Conservation (phyloP, 2,113 vertebrate genomes). For the Amblyopsis rosae region DNA sequence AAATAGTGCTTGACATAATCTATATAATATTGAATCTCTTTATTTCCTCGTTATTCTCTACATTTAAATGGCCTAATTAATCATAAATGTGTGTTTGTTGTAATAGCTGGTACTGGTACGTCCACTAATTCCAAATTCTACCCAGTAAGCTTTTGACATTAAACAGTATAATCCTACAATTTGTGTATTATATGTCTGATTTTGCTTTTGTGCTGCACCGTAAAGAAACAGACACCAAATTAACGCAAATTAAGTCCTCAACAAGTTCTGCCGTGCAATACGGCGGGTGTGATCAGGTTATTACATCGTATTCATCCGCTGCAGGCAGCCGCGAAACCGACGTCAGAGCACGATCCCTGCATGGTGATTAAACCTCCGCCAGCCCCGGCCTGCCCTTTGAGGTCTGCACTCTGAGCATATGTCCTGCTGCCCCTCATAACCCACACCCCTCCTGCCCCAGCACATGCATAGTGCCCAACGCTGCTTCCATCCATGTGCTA, state of each 20-base stretch:
- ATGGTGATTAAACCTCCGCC: conserved; percentile 36
- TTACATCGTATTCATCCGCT: not conserved
- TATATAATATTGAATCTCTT: not conserved
- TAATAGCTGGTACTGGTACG: not conserved
- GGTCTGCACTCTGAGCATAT: conserved; percentile 43
- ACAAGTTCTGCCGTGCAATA: conserved; percentile 6
- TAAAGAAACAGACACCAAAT: conserved; percentile 22
- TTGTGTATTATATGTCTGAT: not conserved
- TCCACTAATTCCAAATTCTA: not conserved
- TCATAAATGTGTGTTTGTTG: not conserved
- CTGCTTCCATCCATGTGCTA: conserved; percentile 40
- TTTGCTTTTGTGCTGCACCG: not conserved
- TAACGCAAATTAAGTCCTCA: conserved; percentile 9
- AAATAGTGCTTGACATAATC: not conserved
- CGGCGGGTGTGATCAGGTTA: not conserved
- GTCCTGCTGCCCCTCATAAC: conserved; percentile 36
- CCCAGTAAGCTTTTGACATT: not conserved
- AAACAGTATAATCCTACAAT: conserved; percentile 18
- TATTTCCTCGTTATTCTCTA: not conserved
- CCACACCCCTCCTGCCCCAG: conserved; percentile 50
- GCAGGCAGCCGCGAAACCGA: not conserved
- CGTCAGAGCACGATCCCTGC: conserved; percentile 1
- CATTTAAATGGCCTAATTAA: conserved; percentile 14
- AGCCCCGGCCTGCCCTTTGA: conserved; percentile 46
- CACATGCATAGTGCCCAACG: conserved; percentile 63